These are phyloP conservation scores for Lasioglossum albipes DNA, from an alignment of 1,140 invertebrate species.

Conservation along the genomic window DNA sequence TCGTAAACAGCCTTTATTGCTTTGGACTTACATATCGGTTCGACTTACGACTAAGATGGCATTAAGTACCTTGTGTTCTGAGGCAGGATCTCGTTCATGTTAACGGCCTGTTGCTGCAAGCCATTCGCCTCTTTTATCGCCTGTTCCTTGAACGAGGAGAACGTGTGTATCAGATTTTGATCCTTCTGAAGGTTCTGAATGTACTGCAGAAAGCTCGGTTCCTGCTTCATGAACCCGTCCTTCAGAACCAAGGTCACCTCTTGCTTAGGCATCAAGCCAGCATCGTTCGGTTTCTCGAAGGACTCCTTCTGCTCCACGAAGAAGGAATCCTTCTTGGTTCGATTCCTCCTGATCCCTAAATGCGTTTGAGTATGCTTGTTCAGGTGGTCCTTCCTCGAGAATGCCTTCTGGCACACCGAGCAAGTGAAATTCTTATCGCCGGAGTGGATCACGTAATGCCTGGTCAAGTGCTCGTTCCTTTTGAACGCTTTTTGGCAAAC, in stretches of 20 bases:
- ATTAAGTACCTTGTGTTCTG: conserved; percentile 79
- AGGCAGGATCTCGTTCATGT: conserved; percentile 77
- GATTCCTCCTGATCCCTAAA: conserved; percentile 71
- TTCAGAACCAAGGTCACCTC: conserved; percentile 72
- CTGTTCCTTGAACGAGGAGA: conserved; percentile 76
- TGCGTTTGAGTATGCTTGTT: conserved; percentile 84
- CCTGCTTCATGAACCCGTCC: conserved; percentile 73
- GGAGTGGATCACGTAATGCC: conserved; percentile 80
- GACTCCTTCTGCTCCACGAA: conserved; percentile 63
- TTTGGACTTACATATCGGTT: conserved; percentile 41
- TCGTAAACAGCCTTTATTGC: conserved; percentile 53
- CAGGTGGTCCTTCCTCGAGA: conserved; percentile 88
- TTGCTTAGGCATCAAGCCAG: conserved; percentile 64
- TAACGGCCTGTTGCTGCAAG: conserved; percentile 74
- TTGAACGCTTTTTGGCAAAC: conserved; percentile 82
- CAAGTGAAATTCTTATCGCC: conserved; percentile 86
- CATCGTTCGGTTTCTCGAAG: conserved; percentile 64
- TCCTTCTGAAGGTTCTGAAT: conserved; percentile 77
- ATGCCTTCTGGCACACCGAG: conserved; percentile 87
- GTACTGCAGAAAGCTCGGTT: conserved; percentile 72
- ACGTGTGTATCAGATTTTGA: conserved; percentile 72
- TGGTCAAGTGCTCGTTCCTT: conserved; percentile 79
- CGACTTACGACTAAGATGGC: conserved; percentile 73
- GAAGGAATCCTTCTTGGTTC: conserved; percentile 73
- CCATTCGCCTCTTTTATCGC: conserved; percentile 70